Evolutionary conservation across 2,113 vertebrate species (phyloP), one percentile per base, ranked within the genome.

Genomic region (Syngnathoides biaculeatus): DNA sequence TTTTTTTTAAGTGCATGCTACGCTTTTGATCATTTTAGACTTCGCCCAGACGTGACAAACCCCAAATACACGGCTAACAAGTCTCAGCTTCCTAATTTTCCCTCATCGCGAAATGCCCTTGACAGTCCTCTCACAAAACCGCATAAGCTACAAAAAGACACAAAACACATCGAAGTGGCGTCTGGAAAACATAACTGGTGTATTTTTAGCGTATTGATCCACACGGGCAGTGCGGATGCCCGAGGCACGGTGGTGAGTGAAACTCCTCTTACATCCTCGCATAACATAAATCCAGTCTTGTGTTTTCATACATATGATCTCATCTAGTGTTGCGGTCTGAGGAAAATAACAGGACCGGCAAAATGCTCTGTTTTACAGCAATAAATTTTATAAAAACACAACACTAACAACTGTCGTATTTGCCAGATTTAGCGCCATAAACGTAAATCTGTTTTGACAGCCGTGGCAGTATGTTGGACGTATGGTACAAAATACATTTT

Each of bases 191-290:
- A 72, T 64, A 71, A 71, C 40, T n/a, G 27, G 15, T 61, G 58
- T 86, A 90, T 91, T 90, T 89, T 91, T 88, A 84, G 84, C 26
- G 0, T 86, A 90, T 91, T 82, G 90, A 92, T 91, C 81, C 66
- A 63, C 42, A 47, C 56, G 61, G 20, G 74, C 74, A 68, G 63
- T 73, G 76, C 78, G 11, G 14, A 81, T 76, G 75, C 39, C 67
- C 8, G 47, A 71, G 67, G 74, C 76, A 66, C 67, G 55, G 76
- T 68, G 42, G 66, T n/a, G 68, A 85, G 65, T 58, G 59, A 56
- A 48, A 48, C 38, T 71, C 45, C 45, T 66, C 64, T 65, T 78
- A 73, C 79, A 79, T 78, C 79, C 76, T 73, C 84, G 47, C 78
- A 82, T 79, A 81, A 84, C 75, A 83, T 72, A 67, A 78, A 87